Conservation (phyloP, 2,797 vertebrate genomes). For the Phrynocephalus forsythii region DNA sequence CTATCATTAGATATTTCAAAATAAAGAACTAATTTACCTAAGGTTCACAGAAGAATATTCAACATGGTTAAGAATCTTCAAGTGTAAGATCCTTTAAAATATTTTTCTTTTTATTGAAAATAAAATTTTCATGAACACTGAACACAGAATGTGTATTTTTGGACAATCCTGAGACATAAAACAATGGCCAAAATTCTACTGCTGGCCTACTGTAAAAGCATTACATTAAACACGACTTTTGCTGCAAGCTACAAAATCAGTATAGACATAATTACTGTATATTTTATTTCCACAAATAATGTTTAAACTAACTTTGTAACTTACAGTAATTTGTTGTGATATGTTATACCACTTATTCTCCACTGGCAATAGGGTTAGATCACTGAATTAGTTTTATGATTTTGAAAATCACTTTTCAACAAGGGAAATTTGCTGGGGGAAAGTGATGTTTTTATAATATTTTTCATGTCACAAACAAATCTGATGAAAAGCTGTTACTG, state of each 20-base stretch:
- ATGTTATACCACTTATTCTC: too few species aligned
- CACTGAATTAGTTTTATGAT: not conserved
- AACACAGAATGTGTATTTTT: slow-evolving; percentile 9
- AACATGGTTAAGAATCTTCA: not conserved
- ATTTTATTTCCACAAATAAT: too few species aligned
- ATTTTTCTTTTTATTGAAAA: not conserved
- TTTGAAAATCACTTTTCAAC: not conserved
- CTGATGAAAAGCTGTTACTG: not conserved
- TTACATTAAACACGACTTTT: too few species aligned
- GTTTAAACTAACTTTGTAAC: too few species aligned
- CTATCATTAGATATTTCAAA: not conserved
- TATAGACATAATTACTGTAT: too few species aligned
- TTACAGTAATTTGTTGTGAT: too few species aligned
- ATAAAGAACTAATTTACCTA: not conserved
- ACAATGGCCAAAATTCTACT: too few species aligned
- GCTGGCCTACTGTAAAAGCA: too few species aligned
- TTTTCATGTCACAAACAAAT: not conserved
- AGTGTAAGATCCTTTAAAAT: not conserved
- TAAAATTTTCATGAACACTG: slow-evolving; percentile 4
- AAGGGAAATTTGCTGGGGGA: not conserved
- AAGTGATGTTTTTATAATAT: not conserved
- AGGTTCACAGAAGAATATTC: not conserved
- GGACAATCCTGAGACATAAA: not conserved
- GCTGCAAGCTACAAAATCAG: too few species aligned
- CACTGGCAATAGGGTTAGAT: too few species aligned